phyloP scores from a whole-genome alignment of 2,797 vertebrate species.

The Pangasius larnaudii region DNA sequence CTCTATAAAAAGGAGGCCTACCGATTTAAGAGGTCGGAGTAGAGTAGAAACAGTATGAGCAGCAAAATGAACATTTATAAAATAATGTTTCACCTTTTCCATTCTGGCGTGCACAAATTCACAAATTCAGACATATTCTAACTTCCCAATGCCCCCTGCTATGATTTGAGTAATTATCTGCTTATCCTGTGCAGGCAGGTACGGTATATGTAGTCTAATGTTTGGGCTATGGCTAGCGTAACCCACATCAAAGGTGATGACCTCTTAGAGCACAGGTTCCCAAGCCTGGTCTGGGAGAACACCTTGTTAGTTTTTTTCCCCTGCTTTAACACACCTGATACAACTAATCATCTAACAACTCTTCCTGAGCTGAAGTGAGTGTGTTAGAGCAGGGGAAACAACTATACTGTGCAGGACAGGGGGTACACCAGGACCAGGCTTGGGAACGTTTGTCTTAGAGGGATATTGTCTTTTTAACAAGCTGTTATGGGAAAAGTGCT shows the following conservation, averaged over 20 bases:
- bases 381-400: neutral
- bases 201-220: neutral
- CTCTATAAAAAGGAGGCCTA: slow-evolving; percentile 28
- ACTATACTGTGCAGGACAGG: neutral
- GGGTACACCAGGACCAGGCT: neutral
- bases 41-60: neutral
- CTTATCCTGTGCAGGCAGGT: neutral
- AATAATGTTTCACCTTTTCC: slow-evolving; percentile 16
- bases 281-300: neutral
- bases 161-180: neutral
- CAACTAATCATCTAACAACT: neutral
- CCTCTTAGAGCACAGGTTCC: slow-evolving; percentile 38
- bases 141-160: neutral
- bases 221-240: slow-evolving; percentile 1
- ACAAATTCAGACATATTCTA: neutral
- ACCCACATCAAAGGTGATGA: slow-evolving; percentile 66
- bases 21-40: slow-evolving; percentile 19
- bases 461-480: slow-evolving; percentile 65
- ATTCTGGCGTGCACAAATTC: neutral
- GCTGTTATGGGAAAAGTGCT: slow-evolving; percentile 61
- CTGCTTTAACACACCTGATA: neutral
- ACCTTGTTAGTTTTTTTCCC: neutral
- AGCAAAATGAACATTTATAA: neutral
- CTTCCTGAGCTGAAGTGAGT: neutral
- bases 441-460: neutral